Evolutionary conservation across 2,888 invertebrate genomes (phyloP).

Genomic region (Erynnis tages): DNA sequence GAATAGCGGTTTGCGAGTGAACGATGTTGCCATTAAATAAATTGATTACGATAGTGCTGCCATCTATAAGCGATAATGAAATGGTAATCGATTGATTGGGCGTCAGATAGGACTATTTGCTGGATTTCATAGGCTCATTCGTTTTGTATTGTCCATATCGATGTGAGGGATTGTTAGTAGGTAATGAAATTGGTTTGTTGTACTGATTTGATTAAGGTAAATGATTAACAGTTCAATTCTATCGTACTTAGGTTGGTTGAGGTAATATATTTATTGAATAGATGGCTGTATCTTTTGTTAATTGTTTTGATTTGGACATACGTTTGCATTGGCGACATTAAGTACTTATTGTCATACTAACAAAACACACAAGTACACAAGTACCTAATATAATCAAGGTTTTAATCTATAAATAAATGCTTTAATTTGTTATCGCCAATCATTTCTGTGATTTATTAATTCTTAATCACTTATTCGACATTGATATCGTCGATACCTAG

Average conservation of each 20-base stretch:
- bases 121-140: slow-evolving; percentile 29
- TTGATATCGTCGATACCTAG: too few relatives aligned
- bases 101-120: slow-evolving; percentile 35
- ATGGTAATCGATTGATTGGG: slow-evolving; percentile 46
- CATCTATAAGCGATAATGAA: slow-evolving; percentile 44
- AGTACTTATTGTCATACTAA: too few relatives aligned
- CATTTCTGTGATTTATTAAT: too few relatives aligned
- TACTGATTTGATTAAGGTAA: slow-evolving; percentile 7
- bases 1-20: slow-evolving; percentile 32
- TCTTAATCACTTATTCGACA: too few relatives aligned
- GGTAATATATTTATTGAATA: background rate
- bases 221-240: slow-evolving; percentile 4
- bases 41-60: slow-evolving; percentile 51
- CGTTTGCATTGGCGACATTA: too few relatives aligned
- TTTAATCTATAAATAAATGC: too few relatives aligned
- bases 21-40: slow-evolving; percentile 51
- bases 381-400: too few relatives aligned
- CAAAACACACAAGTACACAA: too few relatives aligned
- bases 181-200: slow-evolving; percentile 26
- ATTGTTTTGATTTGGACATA: background rate
- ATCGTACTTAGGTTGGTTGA: background rate
- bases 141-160: slow-evolving; percentile 29
- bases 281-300: background rate
- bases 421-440: too few relatives aligned
- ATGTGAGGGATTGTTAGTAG: slow-evolving; percentile 25